phyloP scores from a whole-genome alignment of 2,888 invertebrate genomes.

The Hydroisotoma schaefferi region DNA sequence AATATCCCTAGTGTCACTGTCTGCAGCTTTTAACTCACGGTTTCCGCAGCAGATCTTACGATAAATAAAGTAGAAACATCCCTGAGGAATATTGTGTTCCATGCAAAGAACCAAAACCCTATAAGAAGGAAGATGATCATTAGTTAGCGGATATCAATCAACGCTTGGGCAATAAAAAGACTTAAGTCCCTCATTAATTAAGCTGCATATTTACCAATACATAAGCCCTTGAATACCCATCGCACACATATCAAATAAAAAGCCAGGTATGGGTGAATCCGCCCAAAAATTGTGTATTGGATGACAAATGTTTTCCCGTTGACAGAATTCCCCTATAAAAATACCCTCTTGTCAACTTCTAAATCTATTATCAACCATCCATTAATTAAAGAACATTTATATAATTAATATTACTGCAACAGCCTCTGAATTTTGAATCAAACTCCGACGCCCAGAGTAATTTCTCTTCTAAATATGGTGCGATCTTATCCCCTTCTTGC shows the following conservation, averaged over 20 bases:
- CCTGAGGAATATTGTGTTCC: conserved; percentile 19
- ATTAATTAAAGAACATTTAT: too few relatives aligned
- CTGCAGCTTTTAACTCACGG: not conserved
- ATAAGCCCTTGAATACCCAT: conserved; percentile 21
- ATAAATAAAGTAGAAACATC: not conserved
- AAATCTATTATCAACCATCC: too few relatives aligned
- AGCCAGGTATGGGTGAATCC: conserved; percentile 6
- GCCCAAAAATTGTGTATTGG: not conserved
- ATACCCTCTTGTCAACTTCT: too few relatives aligned
- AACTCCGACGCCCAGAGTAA: too few relatives aligned
- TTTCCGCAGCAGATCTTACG: conserved; percentile 9
- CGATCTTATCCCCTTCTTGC: too few relatives aligned
- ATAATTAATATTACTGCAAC: too few relatives aligned
- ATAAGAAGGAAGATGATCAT: not conserved
- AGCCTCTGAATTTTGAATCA: too few relatives aligned
- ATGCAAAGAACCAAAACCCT: conserved; percentile 23
- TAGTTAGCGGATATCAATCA: not conserved
- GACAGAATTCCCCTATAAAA: conserved; percentile 25
- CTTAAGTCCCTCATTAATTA: too few relatives aligned
- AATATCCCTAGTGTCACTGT: conserved; percentile 3
- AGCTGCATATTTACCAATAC: conserved; percentile 17
- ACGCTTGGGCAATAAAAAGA: too few relatives aligned
- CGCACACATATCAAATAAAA: conserved; percentile 19
- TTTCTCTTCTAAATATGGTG: too few relatives aligned
- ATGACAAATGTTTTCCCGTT: conserved; percentile 21